Evolutionary conservation across 2,888 invertebrate genomes (phyloP).

Genomic region (Germaria angustata): DNA sequence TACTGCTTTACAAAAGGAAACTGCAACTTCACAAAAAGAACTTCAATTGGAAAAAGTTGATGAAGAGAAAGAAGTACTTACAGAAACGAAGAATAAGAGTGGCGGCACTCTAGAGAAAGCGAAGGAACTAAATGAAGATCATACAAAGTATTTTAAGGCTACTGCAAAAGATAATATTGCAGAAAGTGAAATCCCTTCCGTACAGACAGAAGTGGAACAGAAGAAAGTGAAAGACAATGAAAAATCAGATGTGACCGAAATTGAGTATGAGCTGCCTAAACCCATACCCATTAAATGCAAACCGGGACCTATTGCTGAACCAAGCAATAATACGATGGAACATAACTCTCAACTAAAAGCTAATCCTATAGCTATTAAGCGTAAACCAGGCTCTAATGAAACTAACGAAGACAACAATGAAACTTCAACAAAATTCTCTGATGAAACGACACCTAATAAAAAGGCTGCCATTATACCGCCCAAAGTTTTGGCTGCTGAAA

Average conservation of each 20-base stretch:
- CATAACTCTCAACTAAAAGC: background rate
- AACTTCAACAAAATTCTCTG: background rate
- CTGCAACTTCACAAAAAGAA: constrained; percentile 9
- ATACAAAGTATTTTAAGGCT: too few relatives aligned
- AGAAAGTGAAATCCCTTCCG: too few relatives aligned
- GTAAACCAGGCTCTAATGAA: background rate
- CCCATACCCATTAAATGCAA: constrained; percentile 33
- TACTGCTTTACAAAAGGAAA: constrained; percentile 21
- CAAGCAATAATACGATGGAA: background rate
- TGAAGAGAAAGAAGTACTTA: background rate
- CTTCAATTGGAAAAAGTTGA: constrained; percentile 23
- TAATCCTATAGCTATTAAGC: constrained; percentile 33
- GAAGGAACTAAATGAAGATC: background rate
- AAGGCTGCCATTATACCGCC: constrained; percentile 4
- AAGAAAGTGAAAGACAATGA: constrained; percentile 28
- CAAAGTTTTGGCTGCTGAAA: constrained; percentile 68
- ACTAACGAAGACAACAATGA: background rate
- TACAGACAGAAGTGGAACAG: background rate
- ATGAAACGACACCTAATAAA: constrained; percentile 31
- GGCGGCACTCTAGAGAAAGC: background rate
- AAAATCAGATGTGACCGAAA: constrained; percentile 31
- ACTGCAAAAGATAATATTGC: background rate
- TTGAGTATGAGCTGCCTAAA: constrained; percentile 19
- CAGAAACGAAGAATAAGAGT: background rate
- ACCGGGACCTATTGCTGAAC: background rate